A percentile compares a stretch with the other conserved stretches of the same genome.
Evolutionary conservation across 2,888 invertebrate genomes (phyloP).

Genomic region (Alitta virens): DNA sequence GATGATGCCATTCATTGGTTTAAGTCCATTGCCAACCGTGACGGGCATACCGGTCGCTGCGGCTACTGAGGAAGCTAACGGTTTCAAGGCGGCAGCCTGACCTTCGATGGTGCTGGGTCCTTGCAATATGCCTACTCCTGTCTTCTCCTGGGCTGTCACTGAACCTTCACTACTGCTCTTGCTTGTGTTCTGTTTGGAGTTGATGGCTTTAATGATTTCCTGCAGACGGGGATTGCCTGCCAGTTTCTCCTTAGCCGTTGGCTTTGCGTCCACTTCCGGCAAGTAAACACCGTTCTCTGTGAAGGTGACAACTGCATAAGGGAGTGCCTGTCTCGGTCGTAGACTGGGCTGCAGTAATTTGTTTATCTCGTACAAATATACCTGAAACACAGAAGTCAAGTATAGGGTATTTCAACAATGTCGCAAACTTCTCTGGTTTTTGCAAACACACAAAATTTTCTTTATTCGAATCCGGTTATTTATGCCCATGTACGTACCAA

Average conservation of each 20-base stretch:
- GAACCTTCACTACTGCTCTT: not conserved
- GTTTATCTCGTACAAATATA: constrained; percentile 34
- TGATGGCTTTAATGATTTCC: constrained; percentile 29
- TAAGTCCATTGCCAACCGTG: not conserved
- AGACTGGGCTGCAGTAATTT: constrained; percentile 27
- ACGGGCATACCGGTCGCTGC: not conserved
- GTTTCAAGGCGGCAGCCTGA: not conserved
- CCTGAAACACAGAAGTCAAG: no score
- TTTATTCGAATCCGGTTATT: no score
- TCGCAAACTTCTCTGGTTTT: no score
- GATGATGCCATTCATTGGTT: not conserved
- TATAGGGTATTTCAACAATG: no score
- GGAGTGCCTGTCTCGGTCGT: constrained; percentile 28
- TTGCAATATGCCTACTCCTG: not conserved
- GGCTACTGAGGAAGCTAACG: not conserved
- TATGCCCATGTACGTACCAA: no score
- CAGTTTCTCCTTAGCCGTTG: constrained; percentile 7
- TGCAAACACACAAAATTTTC: no score
- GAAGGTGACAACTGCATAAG: constrained; percentile 28
- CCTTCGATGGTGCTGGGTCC: constrained; percentile 2
- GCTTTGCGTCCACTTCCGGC: constrained; percentile 15
- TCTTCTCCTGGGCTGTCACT: not conserved
- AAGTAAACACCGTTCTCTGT: constrained; percentile 22
- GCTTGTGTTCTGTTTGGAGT: constrained; percentile 5
- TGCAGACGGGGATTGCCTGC: constrained; percentile 27